Conservation (phyloP, 2,113 vertebrate species). For the Herpetotheres cachinnans region DNA sequence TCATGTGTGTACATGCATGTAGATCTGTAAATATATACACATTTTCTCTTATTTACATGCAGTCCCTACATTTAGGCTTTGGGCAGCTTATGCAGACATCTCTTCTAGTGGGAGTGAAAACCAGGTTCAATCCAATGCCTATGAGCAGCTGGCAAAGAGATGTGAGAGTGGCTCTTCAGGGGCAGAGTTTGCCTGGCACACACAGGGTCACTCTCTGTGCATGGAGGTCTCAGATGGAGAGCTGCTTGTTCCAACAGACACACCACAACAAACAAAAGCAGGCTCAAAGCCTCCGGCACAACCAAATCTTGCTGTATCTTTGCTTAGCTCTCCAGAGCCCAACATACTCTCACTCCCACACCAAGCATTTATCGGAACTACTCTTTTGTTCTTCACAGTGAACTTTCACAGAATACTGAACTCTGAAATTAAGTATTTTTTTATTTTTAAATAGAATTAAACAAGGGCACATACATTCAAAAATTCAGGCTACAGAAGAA, state of each 20-base stretch:
- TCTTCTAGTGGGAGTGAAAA: not conserved
- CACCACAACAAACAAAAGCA: slow-evolving; percentile 1
- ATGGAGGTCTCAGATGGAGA: not conserved
- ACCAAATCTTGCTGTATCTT: not conserved
- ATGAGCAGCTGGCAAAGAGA: not conserved
- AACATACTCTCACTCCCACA: not conserved
- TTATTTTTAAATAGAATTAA: not conserved
- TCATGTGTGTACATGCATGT: too few species aligned
- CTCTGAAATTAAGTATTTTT: not conserved
- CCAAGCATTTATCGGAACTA: fast-evolving
- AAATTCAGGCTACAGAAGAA: not conserved
- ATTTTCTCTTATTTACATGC: not conserved
- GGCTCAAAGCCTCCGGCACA: slow-evolving; percentile 10
- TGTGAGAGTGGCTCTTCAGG: not conserved
- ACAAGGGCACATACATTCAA: not conserved
- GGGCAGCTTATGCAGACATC: not conserved
- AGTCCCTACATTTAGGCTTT: not conserved
- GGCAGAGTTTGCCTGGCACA: not conserved
- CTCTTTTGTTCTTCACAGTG: not conserved
- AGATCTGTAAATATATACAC: not conserved
- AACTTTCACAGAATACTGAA: not conserved
- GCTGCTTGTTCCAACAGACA: not conserved
- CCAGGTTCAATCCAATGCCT: not conserved
- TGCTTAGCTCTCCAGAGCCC: slow-evolving; percentile 1
- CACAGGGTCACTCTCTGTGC: not conserved